Conservation (phyloP, 2,797 vertebrate species). For the Phoebastria nigripes region DNA sequence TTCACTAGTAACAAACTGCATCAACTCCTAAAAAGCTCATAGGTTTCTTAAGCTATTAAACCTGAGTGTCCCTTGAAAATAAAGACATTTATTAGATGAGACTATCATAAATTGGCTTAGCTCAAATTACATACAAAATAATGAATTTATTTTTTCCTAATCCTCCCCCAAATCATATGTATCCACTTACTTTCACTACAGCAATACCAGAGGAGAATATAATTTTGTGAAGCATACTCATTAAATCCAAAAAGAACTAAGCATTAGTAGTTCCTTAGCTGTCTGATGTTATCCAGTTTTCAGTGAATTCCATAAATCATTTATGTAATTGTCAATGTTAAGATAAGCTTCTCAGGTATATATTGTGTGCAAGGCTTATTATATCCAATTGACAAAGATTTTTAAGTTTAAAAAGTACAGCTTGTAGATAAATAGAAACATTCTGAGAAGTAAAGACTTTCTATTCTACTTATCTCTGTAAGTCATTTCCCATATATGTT, state of each 20-base stretch:
- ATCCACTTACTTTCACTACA: background rate
- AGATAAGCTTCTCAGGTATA: background rate
- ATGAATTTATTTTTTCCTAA: background rate
- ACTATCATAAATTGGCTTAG: background rate
- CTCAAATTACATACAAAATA: background rate
- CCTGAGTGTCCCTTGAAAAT: background rate
- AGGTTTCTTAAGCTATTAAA: background rate
- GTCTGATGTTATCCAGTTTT: background rate
- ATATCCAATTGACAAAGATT: background rate
- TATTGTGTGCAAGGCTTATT: background rate
- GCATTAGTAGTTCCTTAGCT: background rate
- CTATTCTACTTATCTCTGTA: background rate
- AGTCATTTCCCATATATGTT: background rate
- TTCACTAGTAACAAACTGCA: background rate
- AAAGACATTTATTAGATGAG: background rate
- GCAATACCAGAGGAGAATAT: background rate
- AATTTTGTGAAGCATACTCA: background rate
- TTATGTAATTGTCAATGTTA: background rate
- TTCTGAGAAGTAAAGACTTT: background rate
- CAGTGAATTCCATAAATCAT: background rate
- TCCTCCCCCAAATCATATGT: background rate
- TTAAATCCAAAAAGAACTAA: background rate
- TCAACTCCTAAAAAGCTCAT: background rate
- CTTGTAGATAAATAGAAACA: background rate
- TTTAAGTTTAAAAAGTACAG: constrained; percentile 10